phyloP scores from a whole-genome alignment of 2,113 vertebrate genomes.

The Isichthys henryi region DNA sequence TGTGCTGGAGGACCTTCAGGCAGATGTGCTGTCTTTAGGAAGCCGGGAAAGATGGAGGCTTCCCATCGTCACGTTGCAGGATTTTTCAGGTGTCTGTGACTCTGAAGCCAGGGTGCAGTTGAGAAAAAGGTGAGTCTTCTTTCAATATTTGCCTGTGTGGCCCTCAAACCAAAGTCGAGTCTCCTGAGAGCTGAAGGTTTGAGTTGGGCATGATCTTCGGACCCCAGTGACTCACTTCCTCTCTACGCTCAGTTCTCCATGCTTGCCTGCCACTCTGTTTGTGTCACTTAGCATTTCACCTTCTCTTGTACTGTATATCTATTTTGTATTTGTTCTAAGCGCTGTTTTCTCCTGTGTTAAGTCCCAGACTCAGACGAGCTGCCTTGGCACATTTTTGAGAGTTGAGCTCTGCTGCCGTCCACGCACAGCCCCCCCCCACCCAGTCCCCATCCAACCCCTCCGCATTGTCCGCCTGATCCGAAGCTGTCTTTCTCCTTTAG shows the following conservation, averaged over 20 bases:
- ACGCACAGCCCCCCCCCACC: not conserved
- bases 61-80: constrained; percentile 32
- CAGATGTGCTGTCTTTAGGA: constrained; percentile 41
- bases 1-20: constrained; percentile 43
- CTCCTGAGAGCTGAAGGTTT: not conserved
- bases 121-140: not conserved
- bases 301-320: not conserved
- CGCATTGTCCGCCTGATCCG: not conserved
- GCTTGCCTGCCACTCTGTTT: not conserved
- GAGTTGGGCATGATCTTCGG: not conserved
- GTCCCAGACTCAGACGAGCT: not conserved
- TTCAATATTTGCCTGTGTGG: not conserved
- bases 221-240: not conserved
- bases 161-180: not conserved
- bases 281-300: not conserved
- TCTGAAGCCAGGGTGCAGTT: not conserved
- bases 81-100: not conserved
- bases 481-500: not conserved
- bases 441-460: not conserved
- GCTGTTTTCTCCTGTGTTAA: not conserved
- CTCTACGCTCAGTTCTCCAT: not conserved
- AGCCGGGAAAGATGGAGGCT: constrained; percentile 39
- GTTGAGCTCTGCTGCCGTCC: not conserved
- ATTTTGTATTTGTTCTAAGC: not conserved
- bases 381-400: not conserved